Evolutionary conservation across 2,888 invertebrate genomes (phyloP).

Genomic region (Dioctria linearis): DNA sequence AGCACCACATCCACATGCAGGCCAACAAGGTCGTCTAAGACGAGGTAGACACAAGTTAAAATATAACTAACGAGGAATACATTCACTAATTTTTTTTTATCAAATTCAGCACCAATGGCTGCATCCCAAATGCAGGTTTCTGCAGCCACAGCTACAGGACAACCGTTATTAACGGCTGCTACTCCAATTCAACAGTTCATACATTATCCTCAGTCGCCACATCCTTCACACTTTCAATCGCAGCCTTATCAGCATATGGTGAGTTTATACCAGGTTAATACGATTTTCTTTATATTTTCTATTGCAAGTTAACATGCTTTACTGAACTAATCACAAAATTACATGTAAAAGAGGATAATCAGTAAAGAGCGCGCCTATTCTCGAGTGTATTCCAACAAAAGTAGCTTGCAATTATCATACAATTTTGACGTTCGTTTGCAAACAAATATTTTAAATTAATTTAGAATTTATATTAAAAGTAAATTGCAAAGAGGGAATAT

Average conservation of each 20-base stretch:
- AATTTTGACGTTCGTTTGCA: too few species aligned
- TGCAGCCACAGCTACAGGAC: conserved; percentile 82
- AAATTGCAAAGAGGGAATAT: too few species aligned
- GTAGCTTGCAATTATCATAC: too few species aligned
- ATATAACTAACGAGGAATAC: conserved; percentile 1
- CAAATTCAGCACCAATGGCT: conserved; percentile 67
- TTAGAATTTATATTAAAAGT: too few species aligned
- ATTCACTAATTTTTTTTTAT: conserved; percentile 38
- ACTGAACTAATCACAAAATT: background rate
- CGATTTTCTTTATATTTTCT: conserved; percentile 63
- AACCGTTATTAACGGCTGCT: conserved; percentile 86
- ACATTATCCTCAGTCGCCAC: conserved; percentile 76
- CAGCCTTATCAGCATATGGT: conserved; percentile 73
- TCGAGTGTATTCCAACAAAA: too few species aligned
- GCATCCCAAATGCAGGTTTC: conserved; percentile 84
- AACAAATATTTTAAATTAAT: too few species aligned
- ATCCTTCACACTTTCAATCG: conserved; percentile 72
- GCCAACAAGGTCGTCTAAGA: conserved; percentile 69
- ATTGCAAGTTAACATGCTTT: background rate
- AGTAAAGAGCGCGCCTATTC: too few species aligned
- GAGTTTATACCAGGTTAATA: conserved; percentile 64
- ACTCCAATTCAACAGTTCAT: conserved; percentile 79
- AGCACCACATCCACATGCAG: conserved; percentile 67
- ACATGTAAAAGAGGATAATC: too few species aligned
- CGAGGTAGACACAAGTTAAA: conserved; percentile 65